Conservation (phyloP, 2,888 invertebrate species). For the Polydrusus cervinus region DNA sequence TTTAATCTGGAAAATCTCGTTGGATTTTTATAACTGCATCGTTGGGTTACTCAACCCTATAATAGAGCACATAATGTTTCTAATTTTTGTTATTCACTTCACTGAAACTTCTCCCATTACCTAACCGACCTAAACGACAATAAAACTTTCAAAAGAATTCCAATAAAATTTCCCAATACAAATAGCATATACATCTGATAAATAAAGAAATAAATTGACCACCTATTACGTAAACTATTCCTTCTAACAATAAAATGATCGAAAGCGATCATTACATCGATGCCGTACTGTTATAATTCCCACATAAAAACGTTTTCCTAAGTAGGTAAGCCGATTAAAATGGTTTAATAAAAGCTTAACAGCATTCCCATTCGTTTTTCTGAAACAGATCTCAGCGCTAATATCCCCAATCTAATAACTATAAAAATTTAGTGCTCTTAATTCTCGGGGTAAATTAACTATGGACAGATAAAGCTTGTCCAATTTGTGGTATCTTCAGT, state of each 20-base stretch:
- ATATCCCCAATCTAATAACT: slow-evolving; percentile 30
- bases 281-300: slow-evolving; percentile 6
- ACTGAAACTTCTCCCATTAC: background rate
- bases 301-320: slow-evolving; percentile 18
- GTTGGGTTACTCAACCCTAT: too few species aligned
- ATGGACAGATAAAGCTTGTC: slow-evolving; percentile 35
- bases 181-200: slow-evolving; percentile 9
- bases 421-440: slow-evolving; percentile 37
- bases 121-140: too few species aligned
- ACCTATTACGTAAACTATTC: slow-evolving; percentile 25
- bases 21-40: too few species aligned
- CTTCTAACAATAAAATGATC: slow-evolving; percentile 2
- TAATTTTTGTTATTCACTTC: too few species aligned
- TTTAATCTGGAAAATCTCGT: too few species aligned
- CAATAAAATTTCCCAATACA: background rate
- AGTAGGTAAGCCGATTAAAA: slow-evolving; percentile 21
- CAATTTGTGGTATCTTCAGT: slow-evolving; percentile 39
- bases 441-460: slow-evolving; percentile 38
- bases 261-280: slow-evolving; percentile 1
- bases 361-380: slow-evolving; percentile 7
- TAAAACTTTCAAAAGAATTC: background rate
- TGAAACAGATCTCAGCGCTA: slow-evolving; percentile 13
- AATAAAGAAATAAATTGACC: slow-evolving; percentile 11
- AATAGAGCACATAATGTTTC: too few species aligned
- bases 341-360: slow-evolving; percentile 1